These are phyloP conservation scores for Dendrolimus pini DNA, from an alignment of 2,888 invertebrate species.

Conservation along the genomic window DNA sequence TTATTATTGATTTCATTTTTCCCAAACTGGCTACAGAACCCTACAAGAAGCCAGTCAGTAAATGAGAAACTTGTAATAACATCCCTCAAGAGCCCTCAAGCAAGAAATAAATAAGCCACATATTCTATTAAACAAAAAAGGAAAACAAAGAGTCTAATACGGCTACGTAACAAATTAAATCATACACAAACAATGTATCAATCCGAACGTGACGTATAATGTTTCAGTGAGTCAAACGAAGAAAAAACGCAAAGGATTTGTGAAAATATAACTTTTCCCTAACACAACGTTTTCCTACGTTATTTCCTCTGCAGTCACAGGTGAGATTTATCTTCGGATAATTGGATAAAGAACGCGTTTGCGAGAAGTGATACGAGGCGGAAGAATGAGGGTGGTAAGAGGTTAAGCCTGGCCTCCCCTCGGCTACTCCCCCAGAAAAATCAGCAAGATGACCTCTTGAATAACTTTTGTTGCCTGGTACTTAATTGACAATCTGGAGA, in stretches of 20 bases:
- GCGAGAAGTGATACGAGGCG: slow-evolving; percentile 68
- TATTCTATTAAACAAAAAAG: not conserved
- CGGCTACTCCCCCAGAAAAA: not conserved
- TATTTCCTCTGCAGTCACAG: slow-evolving; percentile 71
- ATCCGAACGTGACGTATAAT: slow-evolving; percentile 26
- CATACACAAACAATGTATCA: slow-evolving; percentile 27
- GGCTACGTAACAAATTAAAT: slow-evolving; percentile 27
- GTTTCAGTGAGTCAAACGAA: slow-evolving; percentile 44
- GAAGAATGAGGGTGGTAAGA: slow-evolving; percentile 39
- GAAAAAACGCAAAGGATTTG: slow-evolving; percentile 47
- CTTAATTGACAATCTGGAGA: not conserved
- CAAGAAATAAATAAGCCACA: not conserved
- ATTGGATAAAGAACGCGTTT: slow-evolving; percentile 75
- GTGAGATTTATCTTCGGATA: slow-evolving; percentile 76
- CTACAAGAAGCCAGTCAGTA: too few species aligned
- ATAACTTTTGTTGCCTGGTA: not conserved
- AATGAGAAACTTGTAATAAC: too few species aligned
- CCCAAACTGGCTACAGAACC: too few species aligned
- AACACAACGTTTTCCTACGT: slow-evolving; percentile 54
- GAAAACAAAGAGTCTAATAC: slow-evolving; percentile 1
- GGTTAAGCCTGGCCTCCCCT: slow-evolving; percentile 5
- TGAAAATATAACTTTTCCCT: slow-evolving; percentile 54
- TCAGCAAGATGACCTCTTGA: not conserved
- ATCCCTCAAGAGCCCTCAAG: not conserved
- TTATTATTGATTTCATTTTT: too few species aligned